Evolutionary conservation across 1,140 invertebrate species (phyloP), one percentile per base, ranked within the genome.

Genomic region (Drosophila orosa): DNA sequence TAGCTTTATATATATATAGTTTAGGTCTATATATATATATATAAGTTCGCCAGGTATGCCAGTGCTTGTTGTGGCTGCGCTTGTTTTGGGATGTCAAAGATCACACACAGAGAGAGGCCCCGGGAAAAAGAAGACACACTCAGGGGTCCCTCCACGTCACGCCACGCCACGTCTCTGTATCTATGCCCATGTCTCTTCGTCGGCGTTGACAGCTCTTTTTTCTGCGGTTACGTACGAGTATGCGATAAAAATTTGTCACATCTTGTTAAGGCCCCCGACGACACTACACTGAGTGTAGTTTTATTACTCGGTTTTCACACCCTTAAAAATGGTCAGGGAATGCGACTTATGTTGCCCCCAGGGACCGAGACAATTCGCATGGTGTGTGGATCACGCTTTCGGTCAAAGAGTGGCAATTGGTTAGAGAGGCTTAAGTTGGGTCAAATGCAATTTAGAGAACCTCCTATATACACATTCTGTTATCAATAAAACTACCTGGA

Each of bases 181-280:
- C 47, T 48, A 29, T 17, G 47, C n/a, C 45, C 25, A 3, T 15
- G 47, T 62, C 24, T 39, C 24, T 39, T n/a, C 29, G n/a, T 33
- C 19, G 58, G 19, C 63, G 66, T 68, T 73, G 63, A 85, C 67
- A 67, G 60, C 77, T 75, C 80, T 54, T 54, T 52, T 57, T 82
- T 78, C 61, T 44, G 57, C 33, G 47, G 66, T 48, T 71, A 72
- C 65, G 68, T 40, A 69, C 71, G 59, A 59, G 71, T 47, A 50
- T 80, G 77, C 42, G 61, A 85, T 84, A 74, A 82, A 87, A 83
- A 86, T 86, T 79, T 86, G 83, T 83, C 83, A 87, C 83, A 86
- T 83, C 58, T 87, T 75, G 68, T 75, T 71, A 68, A 65, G 60
- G 22, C 19, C 60, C 35, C 42, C 55, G 50, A 52, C 50, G 33